Base-by-base conservation (phyloP, 2,888 invertebrate species). In the Amorpha juglandis region DNA sequence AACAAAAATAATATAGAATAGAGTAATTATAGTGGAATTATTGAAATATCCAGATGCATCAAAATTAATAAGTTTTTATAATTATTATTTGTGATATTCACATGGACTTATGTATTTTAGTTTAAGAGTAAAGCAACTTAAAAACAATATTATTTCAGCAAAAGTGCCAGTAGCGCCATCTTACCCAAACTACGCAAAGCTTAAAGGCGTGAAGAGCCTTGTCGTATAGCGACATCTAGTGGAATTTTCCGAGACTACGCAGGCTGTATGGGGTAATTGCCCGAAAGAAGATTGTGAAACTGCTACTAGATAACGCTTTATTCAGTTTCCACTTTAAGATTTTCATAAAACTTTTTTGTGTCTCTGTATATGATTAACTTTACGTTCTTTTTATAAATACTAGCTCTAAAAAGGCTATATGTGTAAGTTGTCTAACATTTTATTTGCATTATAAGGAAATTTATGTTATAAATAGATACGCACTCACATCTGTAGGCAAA, bases 281-380 rank as follows among this genome's bases (percentile, higher is more conserved):
- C 69, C 69, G 70, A 64, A 73, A 76, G 78, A 82, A 85, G 76
- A 79, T 83, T 76, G 62, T 68, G 70, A 68, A 76, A 81, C 76
- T 71, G 75, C 81, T 82, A 81, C 84, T 84, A 92, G 92, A 89
- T 83, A 80, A 71, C 92, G 91, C 90, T 86, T 79, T 81, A 68
- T 65, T 69, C 67, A 73, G 67, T 47, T 63, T 63, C 16, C 58
- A 33, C 14, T 27, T 12, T 16, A 11, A 47, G 7, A 58, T 21
- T 58, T 58, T 16, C 19, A 8, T 16, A n/a, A 35, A 16, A 51
- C 0, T 1, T 4, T 19, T 19, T 12, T 12, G 9, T 0, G 19
- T 27, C 12, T 8, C 6, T 42, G 16, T 19, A 9, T 9, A 9
- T 38, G 7, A 7, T 38, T 7, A 38, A 38, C 38, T 38, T 7